Conservation (phyloP, 2,797 vertebrate genomes). For the Naso thynnoides region DNA sequence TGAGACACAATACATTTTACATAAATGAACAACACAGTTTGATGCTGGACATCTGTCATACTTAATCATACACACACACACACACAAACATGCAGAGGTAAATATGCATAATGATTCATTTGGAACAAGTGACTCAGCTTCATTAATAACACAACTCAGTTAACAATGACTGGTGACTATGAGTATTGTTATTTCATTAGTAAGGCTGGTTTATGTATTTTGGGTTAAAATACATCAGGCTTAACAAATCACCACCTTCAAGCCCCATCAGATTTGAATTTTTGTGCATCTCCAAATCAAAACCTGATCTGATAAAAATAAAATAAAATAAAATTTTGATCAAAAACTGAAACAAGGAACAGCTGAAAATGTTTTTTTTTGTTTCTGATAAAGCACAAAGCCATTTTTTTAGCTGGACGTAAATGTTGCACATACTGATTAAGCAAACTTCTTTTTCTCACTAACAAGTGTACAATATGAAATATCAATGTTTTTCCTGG, state of each 20-base stretch:
- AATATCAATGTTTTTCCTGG: background rate
- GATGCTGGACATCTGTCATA: too few species aligned
- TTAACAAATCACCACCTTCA: slow-evolving; percentile 1
- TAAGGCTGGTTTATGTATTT: background rate
- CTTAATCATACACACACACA: background rate
- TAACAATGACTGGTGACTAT: slow-evolving; percentile 1
- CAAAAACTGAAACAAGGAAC: too few species aligned
- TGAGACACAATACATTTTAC: too few species aligned
- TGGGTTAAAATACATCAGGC: slow-evolving; percentile 1
- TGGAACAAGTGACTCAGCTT: slow-evolving; percentile 10
- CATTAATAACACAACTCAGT: slow-evolving; percentile 14
- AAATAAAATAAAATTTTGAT: too few species aligned
- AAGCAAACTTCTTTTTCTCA: too few species aligned
- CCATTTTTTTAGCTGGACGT: background rate
- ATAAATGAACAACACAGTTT: too few species aligned
- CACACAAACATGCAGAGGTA: background rate
- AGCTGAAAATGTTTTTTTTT: background rate
- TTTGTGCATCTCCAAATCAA: background rate
- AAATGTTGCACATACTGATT: background rate
- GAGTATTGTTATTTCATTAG: slow-evolving; percentile 11
- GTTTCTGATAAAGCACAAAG: background rate
- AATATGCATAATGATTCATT: background rate
- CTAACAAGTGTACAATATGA: background rate
- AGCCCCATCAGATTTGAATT: background rate
- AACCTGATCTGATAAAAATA: background rate